These are phyloP conservation scores for Diarsia brunnea DNA, from an alignment of 2,888 invertebrate species.

Conservation along the genomic window DNA sequence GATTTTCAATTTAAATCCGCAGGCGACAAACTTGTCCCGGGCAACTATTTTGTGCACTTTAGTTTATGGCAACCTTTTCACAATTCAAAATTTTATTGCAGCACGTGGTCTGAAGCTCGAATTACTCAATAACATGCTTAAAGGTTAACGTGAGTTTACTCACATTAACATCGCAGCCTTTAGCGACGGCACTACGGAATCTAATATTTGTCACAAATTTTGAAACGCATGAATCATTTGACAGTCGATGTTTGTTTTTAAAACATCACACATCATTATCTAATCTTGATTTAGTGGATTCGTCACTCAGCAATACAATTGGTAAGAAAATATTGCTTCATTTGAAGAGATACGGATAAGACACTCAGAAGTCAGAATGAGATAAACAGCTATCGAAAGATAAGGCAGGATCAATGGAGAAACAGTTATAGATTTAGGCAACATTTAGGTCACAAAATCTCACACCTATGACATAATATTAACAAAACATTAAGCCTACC, in stretches of 20 bases:
- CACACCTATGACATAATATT: neutral
- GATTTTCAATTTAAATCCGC: neutral
- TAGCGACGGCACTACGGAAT: constrained; percentile 10
- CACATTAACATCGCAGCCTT: constrained; percentile 15
- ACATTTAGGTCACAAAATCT: neutral
- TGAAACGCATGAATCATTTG: constrained; percentile 14
- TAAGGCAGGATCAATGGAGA: constrained; percentile 23
- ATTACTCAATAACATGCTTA: constrained; percentile 55
- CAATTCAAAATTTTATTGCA: constrained; percentile 49
- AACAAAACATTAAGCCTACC: neutral
- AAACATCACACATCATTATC: constrained; percentile 36
- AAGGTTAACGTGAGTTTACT: constrained; percentile 36
- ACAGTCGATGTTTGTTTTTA: constrained; percentile 9
- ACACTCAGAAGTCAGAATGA: constrained; percentile 15
- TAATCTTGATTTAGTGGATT: constrained; percentile 30
- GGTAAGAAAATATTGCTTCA: constrained; percentile 21
- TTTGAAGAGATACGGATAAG: constrained; percentile 36
- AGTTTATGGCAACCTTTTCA: constrained; percentile 45
- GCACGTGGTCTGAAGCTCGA: constrained; percentile 39
- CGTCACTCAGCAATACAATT: constrained; percentile 23
- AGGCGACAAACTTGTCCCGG: constrained; percentile 11
- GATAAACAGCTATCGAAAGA: constrained; percentile 25
- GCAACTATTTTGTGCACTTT: constrained; percentile 32
- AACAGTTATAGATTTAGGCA: constrained; percentile 13
- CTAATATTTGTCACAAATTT: constrained; percentile 9